These are phyloP conservation scores for Platycheirus albimanus DNA, from an alignment of 2,888 invertebrate species.

Conservation along the genomic window DNA sequence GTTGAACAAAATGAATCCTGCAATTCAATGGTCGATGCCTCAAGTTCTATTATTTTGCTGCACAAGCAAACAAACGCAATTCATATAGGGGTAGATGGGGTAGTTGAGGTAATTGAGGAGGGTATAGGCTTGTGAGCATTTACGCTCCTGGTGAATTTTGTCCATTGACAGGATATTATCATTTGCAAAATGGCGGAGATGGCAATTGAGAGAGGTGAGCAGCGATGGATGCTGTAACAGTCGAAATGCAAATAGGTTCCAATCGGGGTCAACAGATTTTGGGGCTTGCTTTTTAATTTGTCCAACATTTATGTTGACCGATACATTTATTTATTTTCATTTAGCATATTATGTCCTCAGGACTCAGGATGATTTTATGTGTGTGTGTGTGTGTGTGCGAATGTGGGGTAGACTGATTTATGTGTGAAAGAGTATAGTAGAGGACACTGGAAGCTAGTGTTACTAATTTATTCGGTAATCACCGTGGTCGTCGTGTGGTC, in stretches of 20 bases:
- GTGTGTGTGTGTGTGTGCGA: no score
- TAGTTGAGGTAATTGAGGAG: no score
- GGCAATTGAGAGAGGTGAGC: conserved; percentile 12
- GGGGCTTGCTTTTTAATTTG: conserved; percentile 20
- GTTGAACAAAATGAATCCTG: conserved; percentile 1
- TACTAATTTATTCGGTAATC: no score
- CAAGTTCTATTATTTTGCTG: conserved; percentile 19
- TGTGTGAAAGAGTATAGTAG: no score
- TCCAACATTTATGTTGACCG: conserved; percentile 7
- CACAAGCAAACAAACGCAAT: conserved; percentile 16
- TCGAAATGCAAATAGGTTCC: conserved; percentile 13
- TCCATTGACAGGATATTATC: conserved; percentile 21
- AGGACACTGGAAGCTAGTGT: no score
- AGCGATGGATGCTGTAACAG: neutral
- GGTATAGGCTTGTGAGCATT: neutral
- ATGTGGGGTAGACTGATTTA: no score
- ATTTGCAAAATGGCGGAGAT: conserved; percentile 10
- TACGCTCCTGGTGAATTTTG: neutral
- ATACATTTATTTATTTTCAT: conserved; percentile 23
- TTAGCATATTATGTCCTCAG: no score
- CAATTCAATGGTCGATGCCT: conserved; percentile 21
- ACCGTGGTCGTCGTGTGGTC: no score
- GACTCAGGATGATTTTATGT: no score
- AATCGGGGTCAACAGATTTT: neutral
- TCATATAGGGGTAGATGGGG: neutral